Evolutionary conservation across 2,888 invertebrate species (phyloP), one percentile per base, ranked within the genome.

Genomic region (Mythimna lalbum): DNA sequence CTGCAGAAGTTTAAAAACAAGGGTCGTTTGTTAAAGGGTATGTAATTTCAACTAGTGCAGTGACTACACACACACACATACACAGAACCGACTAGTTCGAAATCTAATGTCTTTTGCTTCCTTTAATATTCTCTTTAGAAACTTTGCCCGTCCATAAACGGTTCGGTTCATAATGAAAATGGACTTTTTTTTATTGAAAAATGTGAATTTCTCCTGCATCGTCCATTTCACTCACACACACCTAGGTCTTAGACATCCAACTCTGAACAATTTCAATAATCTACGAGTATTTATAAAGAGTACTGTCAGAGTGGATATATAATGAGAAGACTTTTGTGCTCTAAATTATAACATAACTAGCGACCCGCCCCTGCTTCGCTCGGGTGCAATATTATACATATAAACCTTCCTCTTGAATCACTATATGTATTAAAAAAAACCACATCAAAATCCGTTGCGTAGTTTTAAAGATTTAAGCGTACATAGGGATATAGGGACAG

Each of bases 41-140:
- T 39, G 17, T 43, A 17, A 43, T 43, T 62, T 56, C 21, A 36
- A 21, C 27, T 57, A 57, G 61, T 69, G 49, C 68, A 61, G 52
- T 23, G 57, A 36, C 21, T 21, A 59, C 53, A 67, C 57, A 59
- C 73, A 66, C 67, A 43, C 39, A 39, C 39, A 39, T 1, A 36
- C 12, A 14, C 39, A 31, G 52, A 74, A 52, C 74, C 74, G 50
- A 59, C 12, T 17, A 60, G 36, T 74, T 67, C 47, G 10, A 36
- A 47, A 52, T 57, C 56, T 72, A 36, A 73, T 52, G 59, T 53
- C 57, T 31, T 57, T 50, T 49, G 21, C 67, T n/a, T 65, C 7
- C 47, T 74, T 55, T 59, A 59, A 47, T 66, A 74, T 73, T 73
- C 52, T 74, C 57, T 66, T 31, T 39, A 39, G 27, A 47, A 52